phyloP scores from a whole-genome alignment of 2,888 invertebrate genomes.

The Dynastes maya region DNA sequence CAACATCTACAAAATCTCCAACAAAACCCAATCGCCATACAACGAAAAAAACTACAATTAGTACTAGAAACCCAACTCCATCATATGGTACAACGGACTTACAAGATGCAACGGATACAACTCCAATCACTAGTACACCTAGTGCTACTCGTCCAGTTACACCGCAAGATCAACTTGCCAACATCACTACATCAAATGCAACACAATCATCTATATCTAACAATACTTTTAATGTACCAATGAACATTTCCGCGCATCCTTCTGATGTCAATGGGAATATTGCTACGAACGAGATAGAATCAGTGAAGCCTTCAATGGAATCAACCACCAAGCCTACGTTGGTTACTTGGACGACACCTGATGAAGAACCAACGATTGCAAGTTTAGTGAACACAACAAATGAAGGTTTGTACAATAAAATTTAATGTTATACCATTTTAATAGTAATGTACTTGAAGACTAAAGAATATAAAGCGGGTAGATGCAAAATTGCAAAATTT shows the following conservation, averaged over 20 bases:
- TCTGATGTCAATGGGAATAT: conserved; percentile 62
- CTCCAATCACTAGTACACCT: conserved; percentile 55
- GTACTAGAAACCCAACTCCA: conserved; percentile 58
- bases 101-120: conserved; percentile 57
- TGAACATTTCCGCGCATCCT: conserved; percentile 57
- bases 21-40: conserved; percentile 65
- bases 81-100: conserved; percentile 60
- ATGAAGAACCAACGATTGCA: conserved; percentile 40
- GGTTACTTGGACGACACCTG: conserved; percentile 56
- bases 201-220: conserved; percentile 3
- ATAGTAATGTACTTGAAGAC: too few species aligned
- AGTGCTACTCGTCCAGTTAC: background rate
- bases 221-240: conserved; percentile 56
- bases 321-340: conserved; percentile 53
- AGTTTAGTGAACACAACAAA: conserved; percentile 39
- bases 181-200: background rate
- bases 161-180: too few species aligned
- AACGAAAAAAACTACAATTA: conserved; percentile 54
- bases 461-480: too few species aligned
- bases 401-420: conserved; percentile 39
- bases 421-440: background rate
- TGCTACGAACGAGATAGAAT: conserved; percentile 65
- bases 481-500: too few species aligned
- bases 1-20: conserved; percentile 65
- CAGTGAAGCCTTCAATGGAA: conserved; percentile 55